These are phyloP conservation scores for Poecilia wingei DNA, from an alignment of 2,797 vertebrate species.

Conservation along the genomic window DNA sequence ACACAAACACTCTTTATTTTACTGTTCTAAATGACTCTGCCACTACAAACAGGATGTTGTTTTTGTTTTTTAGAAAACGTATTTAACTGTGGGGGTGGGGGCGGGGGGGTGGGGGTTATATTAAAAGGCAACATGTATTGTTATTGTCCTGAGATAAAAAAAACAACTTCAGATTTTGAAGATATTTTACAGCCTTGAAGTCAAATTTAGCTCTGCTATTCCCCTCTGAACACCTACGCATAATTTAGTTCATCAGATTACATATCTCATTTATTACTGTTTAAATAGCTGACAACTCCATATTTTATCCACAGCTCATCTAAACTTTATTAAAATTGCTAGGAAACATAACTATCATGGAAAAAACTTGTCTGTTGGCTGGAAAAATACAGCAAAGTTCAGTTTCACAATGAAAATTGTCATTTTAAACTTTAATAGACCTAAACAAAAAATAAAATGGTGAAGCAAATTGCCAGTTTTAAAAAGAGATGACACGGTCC, in stretches of 20 bases:
- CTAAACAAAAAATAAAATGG: neutral
- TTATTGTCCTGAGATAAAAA: neutral
- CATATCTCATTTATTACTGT: neutral
- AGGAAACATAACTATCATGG: neutral
- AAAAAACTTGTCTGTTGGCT: neutral
- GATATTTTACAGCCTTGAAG: neutral
- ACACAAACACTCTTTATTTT: neutral
- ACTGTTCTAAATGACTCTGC: neutral
- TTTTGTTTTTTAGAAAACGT: neutral
- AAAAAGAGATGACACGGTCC: neutral
- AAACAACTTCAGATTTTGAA: neutral
- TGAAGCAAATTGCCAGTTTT: neutral
- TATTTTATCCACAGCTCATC: no score
- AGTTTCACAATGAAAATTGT: neutral
- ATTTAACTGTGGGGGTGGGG: no score
- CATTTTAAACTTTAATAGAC: neutral
- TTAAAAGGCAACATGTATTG: neutral
- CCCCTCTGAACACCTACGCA: neutral
- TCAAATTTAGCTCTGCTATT: neutral
- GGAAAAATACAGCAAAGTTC: neutral
- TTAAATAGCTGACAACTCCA: neutral
- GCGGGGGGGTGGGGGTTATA: neutral
- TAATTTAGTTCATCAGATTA: neutral
- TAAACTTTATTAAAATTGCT: neutral
- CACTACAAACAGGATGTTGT: neutral